Conservation (phyloP, 2,113 vertebrate genomes). For the Crotalus tigris region DNA sequence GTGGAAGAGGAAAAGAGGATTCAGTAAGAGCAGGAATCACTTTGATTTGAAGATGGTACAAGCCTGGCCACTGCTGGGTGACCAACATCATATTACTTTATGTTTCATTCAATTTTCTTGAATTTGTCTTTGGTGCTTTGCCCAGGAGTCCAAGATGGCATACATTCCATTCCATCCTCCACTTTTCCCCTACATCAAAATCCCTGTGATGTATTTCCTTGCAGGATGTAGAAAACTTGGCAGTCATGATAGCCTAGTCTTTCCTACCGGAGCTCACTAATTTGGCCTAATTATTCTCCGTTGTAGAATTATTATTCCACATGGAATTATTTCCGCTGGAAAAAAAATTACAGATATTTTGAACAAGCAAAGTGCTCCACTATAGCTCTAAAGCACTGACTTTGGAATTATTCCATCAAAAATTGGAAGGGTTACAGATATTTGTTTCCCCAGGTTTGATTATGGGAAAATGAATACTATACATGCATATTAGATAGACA, state of each 20-base stretch:
- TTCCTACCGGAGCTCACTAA: not conserved
- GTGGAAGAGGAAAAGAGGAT: not conserved
- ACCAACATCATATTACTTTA: not conserved
- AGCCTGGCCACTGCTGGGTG: not conserved
- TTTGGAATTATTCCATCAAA: not conserved
- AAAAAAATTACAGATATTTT: not conserved
- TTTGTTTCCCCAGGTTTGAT: not conserved
- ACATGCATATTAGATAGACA: not conserved
- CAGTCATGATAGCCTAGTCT: not conserved
- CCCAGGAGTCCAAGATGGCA: not conserved
- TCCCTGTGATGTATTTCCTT: not conserved
- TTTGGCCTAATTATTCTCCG: not conserved
- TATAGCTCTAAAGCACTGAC: not conserved
- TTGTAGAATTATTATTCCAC: not conserved
- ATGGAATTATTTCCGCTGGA: not conserved
- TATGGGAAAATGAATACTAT: not conserved
- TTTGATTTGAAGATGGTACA: not conserved
- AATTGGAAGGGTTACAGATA: not conserved
- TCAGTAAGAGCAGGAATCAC: not conserved
- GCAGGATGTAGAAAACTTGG: not conserved
- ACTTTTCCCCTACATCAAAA: not conserved
- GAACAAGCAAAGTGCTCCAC: not conserved
- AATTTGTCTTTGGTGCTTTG: not conserved
- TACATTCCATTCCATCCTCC: not conserved
- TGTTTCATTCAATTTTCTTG: not conserved